These are phyloP conservation scores for Glyphotaelius pellucidus DNA, from an alignment of 2,888 invertebrate genomes.

Conservation along the genomic window DNA sequence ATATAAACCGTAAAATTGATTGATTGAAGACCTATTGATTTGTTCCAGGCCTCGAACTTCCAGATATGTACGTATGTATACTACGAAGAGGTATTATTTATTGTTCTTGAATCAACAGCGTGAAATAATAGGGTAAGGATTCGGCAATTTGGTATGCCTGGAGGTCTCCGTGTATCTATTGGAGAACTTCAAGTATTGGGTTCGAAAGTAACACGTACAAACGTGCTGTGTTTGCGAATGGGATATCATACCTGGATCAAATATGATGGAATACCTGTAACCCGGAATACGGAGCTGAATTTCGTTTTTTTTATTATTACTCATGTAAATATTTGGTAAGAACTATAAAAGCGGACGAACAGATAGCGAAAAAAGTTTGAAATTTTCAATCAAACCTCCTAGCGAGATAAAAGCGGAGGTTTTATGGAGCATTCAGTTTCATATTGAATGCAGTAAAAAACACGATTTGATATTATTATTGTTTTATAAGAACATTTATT, in stretches of 20 bases:
- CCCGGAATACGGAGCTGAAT: background rate
- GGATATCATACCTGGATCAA: background rate
- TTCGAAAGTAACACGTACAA: background rate
- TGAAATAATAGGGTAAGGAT: slow-evolving; percentile 9
- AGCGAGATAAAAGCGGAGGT: background rate
- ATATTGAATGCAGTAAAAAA: background rate
- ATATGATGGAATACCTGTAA: background rate
- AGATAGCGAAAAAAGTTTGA: background rate
- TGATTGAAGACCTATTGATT: slow-evolving; percentile 28
- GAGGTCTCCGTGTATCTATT: background rate
- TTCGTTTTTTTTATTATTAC: background rate
- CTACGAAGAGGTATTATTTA: background rate
- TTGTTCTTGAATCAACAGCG: slow-evolving; percentile 21
- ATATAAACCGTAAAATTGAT: slow-evolving; percentile 15
- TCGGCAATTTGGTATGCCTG: slow-evolving; percentile 21
- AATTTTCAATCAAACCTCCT: background rate
- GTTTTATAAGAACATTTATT: background rate
- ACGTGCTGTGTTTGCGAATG: background rate
- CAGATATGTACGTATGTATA: background rate
- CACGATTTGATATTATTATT: background rate
- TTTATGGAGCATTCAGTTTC: background rate
- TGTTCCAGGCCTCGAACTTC: background rate
- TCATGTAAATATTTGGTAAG: background rate
- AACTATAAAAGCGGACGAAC: background rate
- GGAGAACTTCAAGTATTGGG: background rate